These are phyloP conservation scores for Coregonus clupeaformis DNA, from an alignment of 2,113 vertebrate species.

Conservation along the genomic window DNA sequence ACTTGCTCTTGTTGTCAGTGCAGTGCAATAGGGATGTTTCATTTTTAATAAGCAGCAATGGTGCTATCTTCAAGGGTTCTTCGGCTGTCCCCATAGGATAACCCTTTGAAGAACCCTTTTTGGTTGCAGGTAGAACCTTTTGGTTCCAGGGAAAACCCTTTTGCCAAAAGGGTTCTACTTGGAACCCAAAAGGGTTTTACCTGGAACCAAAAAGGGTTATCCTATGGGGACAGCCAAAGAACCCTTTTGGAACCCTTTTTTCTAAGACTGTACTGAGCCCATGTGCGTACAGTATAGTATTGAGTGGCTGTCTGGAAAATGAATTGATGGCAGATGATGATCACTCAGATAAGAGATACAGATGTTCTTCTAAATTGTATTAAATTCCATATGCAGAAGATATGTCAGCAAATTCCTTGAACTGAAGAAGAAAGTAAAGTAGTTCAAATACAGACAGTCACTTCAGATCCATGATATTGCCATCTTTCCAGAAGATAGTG, in stretches of 20 bases:
- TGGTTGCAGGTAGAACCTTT: too few relatives aligned
- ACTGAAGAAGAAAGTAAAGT: not conserved
- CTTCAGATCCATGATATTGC: slow-evolving; percentile 34
- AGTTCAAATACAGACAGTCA: slow-evolving; percentile 23
- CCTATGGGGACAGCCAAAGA: too few relatives aligned
- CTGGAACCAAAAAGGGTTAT: too few relatives aligned
- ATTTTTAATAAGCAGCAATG: not conserved
- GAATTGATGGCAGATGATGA: not conserved
- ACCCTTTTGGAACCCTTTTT: too few relatives aligned
- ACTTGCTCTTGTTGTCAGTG: not conserved
- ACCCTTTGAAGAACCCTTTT: too few relatives aligned
- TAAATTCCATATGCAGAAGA: slow-evolving; percentile 17
- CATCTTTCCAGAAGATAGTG: too few relatives aligned
- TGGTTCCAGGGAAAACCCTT: too few relatives aligned
- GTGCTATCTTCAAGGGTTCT: too few relatives aligned
- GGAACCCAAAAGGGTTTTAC: too few relatives aligned
- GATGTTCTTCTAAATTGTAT: not conserved
- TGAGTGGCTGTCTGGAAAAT: not conserved
- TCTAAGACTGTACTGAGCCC: too few relatives aligned
- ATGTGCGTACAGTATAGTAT: slow-evolving; percentile 1
- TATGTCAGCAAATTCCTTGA: slow-evolving; percentile 5
- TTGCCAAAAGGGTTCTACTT: too few relatives aligned
- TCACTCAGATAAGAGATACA: slow-evolving; percentile 14
- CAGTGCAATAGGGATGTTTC: not conserved
- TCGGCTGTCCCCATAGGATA: too few relatives aligned